phyloP scores from a whole-genome alignment of 2,113 vertebrate genomes.

The Oryzias celebensis region DNA sequence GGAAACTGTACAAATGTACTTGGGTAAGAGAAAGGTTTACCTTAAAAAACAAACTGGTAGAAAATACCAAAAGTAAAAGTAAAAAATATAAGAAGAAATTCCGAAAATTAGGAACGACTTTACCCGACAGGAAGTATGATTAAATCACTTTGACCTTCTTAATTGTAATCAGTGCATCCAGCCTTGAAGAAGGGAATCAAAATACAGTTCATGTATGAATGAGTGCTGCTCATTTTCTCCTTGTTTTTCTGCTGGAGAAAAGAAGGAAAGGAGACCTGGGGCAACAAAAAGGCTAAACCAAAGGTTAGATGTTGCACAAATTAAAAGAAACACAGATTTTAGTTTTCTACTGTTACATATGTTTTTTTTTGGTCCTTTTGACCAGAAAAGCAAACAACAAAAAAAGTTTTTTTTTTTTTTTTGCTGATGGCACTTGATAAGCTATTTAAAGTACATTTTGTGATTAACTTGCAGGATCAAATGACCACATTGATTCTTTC shows the following conservation, averaged over 20 bases:
- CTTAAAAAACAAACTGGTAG: conserved; percentile 44
- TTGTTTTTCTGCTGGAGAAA: conserved; percentile 24
- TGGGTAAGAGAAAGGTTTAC: conserved; percentile 20
- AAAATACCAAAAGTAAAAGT: conserved; percentile 22
- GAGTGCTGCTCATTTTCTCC: conserved; percentile 39
- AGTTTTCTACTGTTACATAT: background rate
- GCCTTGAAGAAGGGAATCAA: conserved; percentile 48
- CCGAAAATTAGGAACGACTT: conserved; percentile 5
- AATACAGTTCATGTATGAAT: conserved; percentile 50
- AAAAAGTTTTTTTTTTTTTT: background rate
- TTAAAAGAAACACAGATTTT: conserved; percentile 27
- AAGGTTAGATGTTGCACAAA: conserved; percentile 44
- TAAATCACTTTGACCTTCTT: conserved; percentile 53
- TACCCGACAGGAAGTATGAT: conserved; percentile 17
- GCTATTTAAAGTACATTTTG: background rate
- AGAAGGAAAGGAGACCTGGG: conserved; percentile 15
- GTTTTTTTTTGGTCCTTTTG: too few species aligned
- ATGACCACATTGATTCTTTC: background rate
- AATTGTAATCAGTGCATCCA: conserved; percentile 45
- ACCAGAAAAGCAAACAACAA: background rate
- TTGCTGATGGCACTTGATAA: background rate
- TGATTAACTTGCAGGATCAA: background rate
- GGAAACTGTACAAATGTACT: conserved; percentile 56
- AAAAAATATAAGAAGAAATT: background rate
- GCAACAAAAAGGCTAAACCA: conserved; percentile 31